Evolutionary conservation across 2,888 invertebrate species (phyloP).

Genomic region (Drymonia ruficornis): DNA sequence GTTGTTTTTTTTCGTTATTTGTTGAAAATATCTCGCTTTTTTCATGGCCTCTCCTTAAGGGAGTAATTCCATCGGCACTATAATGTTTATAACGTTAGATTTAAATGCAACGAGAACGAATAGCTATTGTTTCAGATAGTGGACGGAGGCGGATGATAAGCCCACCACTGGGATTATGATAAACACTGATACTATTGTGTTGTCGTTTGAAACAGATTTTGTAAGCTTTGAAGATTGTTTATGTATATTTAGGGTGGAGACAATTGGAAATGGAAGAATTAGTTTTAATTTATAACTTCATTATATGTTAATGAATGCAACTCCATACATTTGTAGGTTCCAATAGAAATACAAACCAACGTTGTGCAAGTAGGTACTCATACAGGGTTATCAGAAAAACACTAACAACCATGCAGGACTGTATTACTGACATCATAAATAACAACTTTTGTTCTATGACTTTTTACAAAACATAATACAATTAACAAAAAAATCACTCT

Average conservation of each 20-base stretch:
- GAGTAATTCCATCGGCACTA: slow-evolving; percentile 21
- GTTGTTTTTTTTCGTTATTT: neutral
- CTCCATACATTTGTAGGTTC: no score
- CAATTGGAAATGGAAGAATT: neutral
- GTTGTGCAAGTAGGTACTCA: neutral
- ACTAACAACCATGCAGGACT: no score
- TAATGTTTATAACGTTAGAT: slow-evolving; percentile 34
- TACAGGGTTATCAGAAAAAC: no score
- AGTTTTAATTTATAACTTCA: no score
- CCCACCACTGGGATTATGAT: slow-evolving; percentile 18
- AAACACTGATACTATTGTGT: slow-evolving; percentile 20
- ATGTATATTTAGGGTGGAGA: neutral
- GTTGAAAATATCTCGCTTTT: slow-evolving; percentile 6
- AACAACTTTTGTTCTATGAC: no score
- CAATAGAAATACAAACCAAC: neutral
- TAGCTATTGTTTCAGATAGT: slow-evolving; percentile 35
- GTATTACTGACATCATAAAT: no score
- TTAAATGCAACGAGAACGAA: slow-evolving; percentile 36
- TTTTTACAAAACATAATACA: no score
- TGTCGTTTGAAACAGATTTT: slow-evolving; percentile 8
- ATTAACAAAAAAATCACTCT: no score
- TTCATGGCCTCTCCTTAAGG: slow-evolving; percentile 12
- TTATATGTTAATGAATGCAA: no score
- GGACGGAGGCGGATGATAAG: slow-evolving; percentile 25
- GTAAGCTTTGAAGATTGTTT: neutral